These are phyloP conservation scores for Halictus ligatus DNA, from an alignment of 2,888 invertebrate genomes.

Conservation along the genomic window DNA sequence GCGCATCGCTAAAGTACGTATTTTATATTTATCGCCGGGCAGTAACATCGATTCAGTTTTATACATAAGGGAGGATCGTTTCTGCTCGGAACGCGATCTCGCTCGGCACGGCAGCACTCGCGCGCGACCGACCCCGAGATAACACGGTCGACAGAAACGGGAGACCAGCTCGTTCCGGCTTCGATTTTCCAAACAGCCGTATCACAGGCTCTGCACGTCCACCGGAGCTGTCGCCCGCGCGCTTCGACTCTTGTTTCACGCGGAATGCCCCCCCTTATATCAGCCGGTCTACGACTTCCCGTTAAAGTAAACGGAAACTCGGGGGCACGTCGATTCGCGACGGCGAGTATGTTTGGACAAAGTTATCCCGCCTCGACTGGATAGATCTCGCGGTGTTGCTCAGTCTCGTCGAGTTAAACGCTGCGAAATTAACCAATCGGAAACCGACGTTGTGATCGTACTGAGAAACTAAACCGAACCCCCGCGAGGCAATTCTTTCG, in stretches of 20 bases:
- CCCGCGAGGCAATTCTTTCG: neutral
- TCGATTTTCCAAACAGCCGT: slow-evolving; percentile 15
- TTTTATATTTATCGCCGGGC: slow-evolving; percentile 49
- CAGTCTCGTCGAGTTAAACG: neutral
- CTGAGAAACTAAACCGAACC: neutral
- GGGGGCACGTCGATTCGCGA: neutral
- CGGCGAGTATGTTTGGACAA: neutral
- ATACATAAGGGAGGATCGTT: slow-evolving; percentile 4
- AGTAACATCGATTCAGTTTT: slow-evolving; percentile 41
- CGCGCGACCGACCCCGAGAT: neutral
- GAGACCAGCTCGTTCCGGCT: slow-evolving; percentile 13
- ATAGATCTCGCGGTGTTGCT: neutral
- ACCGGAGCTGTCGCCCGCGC: neutral
- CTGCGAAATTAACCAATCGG: neutral
- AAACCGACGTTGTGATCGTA: neutral
- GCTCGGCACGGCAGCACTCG: neutral
- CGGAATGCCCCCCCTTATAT: slow-evolving; percentile 14
- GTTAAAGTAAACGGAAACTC: slow-evolving; percentile 8
- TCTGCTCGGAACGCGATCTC: slow-evolving; percentile 2
- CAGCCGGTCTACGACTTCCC: slow-evolving; percentile 3
- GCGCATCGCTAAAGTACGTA: slow-evolving; percentile 32
- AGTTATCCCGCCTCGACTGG: slow-evolving; percentile 4
- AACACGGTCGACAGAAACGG: slow-evolving; percentile 9
- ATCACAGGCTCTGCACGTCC: neutral
- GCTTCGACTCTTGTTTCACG: slow-evolving; percentile 3